Evolutionary conservation across 2,888 invertebrate genomes (phyloP), one percentile per base, ranked within the genome.

Genomic region (Pollenia angustigena): DNA sequence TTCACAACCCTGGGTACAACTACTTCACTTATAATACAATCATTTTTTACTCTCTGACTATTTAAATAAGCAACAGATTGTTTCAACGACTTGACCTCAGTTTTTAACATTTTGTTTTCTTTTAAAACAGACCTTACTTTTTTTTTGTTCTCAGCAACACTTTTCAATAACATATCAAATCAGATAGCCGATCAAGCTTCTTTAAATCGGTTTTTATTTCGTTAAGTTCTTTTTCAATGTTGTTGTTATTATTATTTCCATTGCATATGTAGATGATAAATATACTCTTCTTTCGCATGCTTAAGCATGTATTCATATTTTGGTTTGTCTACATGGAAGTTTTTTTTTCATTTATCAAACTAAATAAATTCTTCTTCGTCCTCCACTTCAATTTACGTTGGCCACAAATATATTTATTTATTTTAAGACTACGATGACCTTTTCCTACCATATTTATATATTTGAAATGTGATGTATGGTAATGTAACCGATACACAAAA

Each of bases 51-150:
- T n/a, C n/a, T n/a, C n/a, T n/a, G n/a, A n/a, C n/a, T n/a, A n/a
- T n/a, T n/a, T n/a, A n/a, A n/a, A n/a, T n/a, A n/a, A n/a, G n/a
- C n/a, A n/a, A n/a, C n/a, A n/a, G n/a, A n/a, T n/a, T n/a, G n/a
- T n/a, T n/a, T n/a, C n/a, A n/a, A n/a, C n/a, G n/a, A n/a, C n/a
- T n/a, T n/a, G n/a, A 60, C 18, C 8, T 74, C 46, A 64, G 10
- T 12, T 64, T 64, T 64, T 46, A 64, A 14, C 11, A 46, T 64
- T 64, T 64, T 64, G 18, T 64, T 46, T 64, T 64, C 64, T 23
- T 46, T 64, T 64, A 4, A 11, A 18, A 52, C 52, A 52, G 11
- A n/a, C 4, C 16, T 16, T n/a, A 52, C 8, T 52, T 52, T 52
- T n/a, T 52, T 52, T 52, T 52, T 52, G 52, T 52, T 52, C 52